Evolutionary conservation across 2,113 vertebrate species (phyloP).

Genomic region (Chunga burmeisteri): DNA sequence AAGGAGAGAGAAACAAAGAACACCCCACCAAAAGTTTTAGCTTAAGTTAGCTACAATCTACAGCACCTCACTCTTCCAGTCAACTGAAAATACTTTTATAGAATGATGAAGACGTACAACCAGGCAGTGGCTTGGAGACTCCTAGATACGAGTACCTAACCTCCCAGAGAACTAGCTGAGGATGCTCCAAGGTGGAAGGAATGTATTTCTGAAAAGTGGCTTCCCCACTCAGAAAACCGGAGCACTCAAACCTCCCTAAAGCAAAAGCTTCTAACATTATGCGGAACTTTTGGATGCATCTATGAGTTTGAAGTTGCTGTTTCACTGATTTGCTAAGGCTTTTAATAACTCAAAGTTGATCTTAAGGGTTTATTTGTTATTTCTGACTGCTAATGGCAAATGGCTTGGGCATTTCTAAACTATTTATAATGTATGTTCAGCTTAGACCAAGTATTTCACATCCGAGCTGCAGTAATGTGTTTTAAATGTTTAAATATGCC

Average conservation of each 20-base stretch:
- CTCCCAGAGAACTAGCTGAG: neutral
- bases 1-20: neutral
- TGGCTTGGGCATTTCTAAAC: neutral
- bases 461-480: neutral
- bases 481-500: constrained; percentile 16
- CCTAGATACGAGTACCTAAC: neutral
- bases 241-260: neutral
- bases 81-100: neutral
- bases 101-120: neutral
- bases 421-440: neutral
- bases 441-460: neutral
- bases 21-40: neutral
- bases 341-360: neutral
- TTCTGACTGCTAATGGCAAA: neutral
- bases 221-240: neutral
- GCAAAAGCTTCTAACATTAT: neutral
- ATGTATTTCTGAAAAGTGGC: neutral
- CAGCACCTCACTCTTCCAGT: neutral
- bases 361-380: neutral
- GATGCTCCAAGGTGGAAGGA: neutral
- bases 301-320: neutral
- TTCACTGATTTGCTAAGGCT: neutral
- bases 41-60: neutral
- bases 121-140: neutral
- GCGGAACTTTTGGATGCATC: neutral